Percentiles rank a stretch among this genome's conserved stretches.
Conservation (phyloP, 1,140 invertebrate genomes). For the Ruditapes philippinarum region DNA sequence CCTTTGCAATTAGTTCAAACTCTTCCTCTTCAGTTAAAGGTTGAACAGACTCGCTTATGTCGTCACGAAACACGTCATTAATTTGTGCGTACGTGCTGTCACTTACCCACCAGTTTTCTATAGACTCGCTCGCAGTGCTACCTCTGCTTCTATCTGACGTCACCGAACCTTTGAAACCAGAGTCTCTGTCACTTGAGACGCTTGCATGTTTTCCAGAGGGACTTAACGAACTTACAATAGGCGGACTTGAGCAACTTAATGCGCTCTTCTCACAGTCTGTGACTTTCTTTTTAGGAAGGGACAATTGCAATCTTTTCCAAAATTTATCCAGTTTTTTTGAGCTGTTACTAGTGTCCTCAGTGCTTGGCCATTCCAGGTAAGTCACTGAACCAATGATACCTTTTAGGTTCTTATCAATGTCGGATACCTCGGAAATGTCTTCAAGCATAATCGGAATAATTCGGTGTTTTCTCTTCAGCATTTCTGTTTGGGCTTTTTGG, state of each 20-base stretch:
- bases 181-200: not conserved
- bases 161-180: not conserved
- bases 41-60: not conserved
- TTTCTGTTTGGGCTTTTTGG: conserved; percentile 79
- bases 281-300: conserved; percentile 77
- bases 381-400: conserved; percentile 77
- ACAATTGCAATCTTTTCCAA: conserved; percentile 76
- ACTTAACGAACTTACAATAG: not conserved
- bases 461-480: conserved; percentile 76
- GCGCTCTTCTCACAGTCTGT: not conserved
- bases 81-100: conserved; percentile 3
- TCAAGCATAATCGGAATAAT: conserved; percentile 81
- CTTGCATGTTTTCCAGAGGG: not conserved
- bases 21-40: conserved; percentile 28
- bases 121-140: not conserved
- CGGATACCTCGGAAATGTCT: conserved; percentile 70
- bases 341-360: conserved; percentile 26
- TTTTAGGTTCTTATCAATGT: conserved; percentile 77
- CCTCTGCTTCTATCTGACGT: not conserved
- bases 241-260: not conserved
- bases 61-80: not conserved
- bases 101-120: not conserved
- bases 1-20: not conserved
- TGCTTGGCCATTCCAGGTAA: conserved; percentile 76
- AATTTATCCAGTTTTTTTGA: conserved; percentile 73